Base-by-base conservation (phyloP, 2,797 vertebrate species). In the Alosa sapidissima region DNA sequence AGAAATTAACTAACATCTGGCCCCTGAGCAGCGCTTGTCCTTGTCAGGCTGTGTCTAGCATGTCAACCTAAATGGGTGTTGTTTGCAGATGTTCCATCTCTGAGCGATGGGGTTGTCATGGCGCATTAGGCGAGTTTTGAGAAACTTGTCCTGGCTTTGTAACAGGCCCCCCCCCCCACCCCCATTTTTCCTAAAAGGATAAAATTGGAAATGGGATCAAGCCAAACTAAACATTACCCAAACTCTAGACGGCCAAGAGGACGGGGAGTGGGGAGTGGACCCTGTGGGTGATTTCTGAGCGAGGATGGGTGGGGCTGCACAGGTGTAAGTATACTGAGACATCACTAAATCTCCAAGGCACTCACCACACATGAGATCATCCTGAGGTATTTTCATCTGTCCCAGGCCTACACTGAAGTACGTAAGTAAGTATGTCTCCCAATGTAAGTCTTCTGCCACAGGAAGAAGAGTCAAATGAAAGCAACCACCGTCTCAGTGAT, bases 1-100 rank as follows among this genome's bases (percentile, higher is more conserved):
- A 65, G n/a, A 65, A 28, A 65, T 65, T 11, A 36, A 72, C 33
- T 72, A 72, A 72, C 65, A 72, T 72, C 65, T 36, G 65, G 65
- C 10, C 33, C 3, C 11, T 72, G 65, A 72, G 33, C 33, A 33
- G 3, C 28, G 16, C 33, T 36, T 16, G 28, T 36, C 8, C 65
- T 36, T 28, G 62, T 28, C 62, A 28, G 62, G 28, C 33, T 14
- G 65, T 14, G 33, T 72, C 65, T 72, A 36, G 65, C 28, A 72
- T 36, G 33, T 72, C 65, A 72, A 16, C 65, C 5, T 36, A 65
- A 65, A 65, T 65, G 65, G 33, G 65, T 72, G 28, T 21, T 14
- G 65, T 36, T 36, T 14, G 65, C 65, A 72, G 65, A 72, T 36
- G 65, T 36, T 72, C 28, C 33, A 4, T 36, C 65, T 5, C 33